Conservation (phyloP, 1,140 invertebrate genomes). For the Cheumatopsyche charites region DNA sequence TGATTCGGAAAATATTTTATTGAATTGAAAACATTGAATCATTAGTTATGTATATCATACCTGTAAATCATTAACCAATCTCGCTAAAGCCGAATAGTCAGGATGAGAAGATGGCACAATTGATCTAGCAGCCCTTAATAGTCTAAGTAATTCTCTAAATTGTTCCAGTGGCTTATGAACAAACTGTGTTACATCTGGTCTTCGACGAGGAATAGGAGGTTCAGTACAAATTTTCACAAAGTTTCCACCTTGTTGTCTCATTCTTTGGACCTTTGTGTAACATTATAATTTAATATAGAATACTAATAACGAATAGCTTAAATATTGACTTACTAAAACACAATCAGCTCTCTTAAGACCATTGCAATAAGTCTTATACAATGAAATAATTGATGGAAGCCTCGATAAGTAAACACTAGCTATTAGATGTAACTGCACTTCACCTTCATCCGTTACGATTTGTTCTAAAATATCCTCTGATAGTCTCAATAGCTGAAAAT, state of each 20-base stretch:
- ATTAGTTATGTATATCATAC: slow-evolving; percentile 46
- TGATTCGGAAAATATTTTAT: no score
- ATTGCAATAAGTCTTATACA: slow-evolving; percentile 80
- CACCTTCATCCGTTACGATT: slow-evolving; percentile 73
- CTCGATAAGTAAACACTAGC: slow-evolving; percentile 75
- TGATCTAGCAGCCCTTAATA: slow-evolving; percentile 57
- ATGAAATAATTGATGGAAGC: slow-evolving; percentile 71
- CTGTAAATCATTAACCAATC: slow-evolving; percentile 59
- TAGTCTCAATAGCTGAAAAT: slow-evolving; percentile 69
- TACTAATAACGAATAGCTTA: not conserved
- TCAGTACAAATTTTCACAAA: slow-evolving; percentile 77
- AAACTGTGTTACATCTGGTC: slow-evolving; percentile 81
- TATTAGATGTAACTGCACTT: slow-evolving; percentile 68
- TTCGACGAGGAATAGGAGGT: slow-evolving; percentile 75
- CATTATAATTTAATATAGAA: not conserved
- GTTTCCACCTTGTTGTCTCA: slow-evolving; percentile 65
- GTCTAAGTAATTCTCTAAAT: slow-evolving; percentile 57
- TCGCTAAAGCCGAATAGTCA: slow-evolving; percentile 58
- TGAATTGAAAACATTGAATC: not conserved
- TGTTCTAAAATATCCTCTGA: slow-evolving; percentile 82
- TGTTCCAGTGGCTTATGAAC: slow-evolving; percentile 80
- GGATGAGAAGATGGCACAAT: slow-evolving; percentile 57
- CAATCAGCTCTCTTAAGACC: slow-evolving; percentile 83
- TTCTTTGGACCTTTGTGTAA: slow-evolving; percentile 62
- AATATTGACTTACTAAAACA: slow-evolving; percentile 66